These are phyloP conservation scores for Megathymus violae DNA, from an alignment of 1,140 invertebrate species.

Conservation along the genomic window DNA sequence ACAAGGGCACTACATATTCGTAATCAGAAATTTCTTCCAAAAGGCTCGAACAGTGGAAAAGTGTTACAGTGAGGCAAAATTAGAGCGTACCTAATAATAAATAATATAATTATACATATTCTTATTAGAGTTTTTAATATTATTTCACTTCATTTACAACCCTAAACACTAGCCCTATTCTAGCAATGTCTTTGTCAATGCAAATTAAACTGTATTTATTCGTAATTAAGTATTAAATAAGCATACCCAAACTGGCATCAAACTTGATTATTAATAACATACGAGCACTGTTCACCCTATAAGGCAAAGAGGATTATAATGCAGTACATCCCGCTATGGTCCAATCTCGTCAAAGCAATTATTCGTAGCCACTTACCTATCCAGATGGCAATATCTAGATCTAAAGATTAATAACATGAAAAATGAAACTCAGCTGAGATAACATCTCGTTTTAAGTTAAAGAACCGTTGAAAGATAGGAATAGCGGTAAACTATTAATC, in stretches of 20 bases:
- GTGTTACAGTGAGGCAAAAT: too few species aligned
- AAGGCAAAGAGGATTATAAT: slow-evolving; percentile 53
- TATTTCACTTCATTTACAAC: slow-evolving; percentile 6
- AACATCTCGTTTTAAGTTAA: slow-evolving; percentile 16
- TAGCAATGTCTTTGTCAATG: neutral
- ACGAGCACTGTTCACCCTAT: slow-evolving; percentile 27
- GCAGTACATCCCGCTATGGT: slow-evolving; percentile 23
- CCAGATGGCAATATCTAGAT: slow-evolving; percentile 24
- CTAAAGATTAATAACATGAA: slow-evolving; percentile 30
- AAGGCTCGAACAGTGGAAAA: too few species aligned
- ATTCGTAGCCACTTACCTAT: slow-evolving; percentile 28
- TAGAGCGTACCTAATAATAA: too few species aligned
- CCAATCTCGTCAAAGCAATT: slow-evolving; percentile 32
- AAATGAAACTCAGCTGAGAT: slow-evolving; percentile 18
- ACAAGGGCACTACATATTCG: too few species aligned
- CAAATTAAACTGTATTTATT: slow-evolving; percentile 13
- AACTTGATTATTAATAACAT: slow-evolving; percentile 43
- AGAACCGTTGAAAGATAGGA: slow-evolving; percentile 6
- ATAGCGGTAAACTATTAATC: slow-evolving; percentile 1
- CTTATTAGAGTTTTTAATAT: too few species aligned
- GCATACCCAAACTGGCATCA: slow-evolving; percentile 11
- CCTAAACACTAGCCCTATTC: slow-evolving; percentile 10
- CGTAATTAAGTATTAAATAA: neutral
- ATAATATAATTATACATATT: too few species aligned
- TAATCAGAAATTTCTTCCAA: too few species aligned